Evolutionary conservation across 2,113 vertebrate species (phyloP), one percentile per base, ranked within the genome.

Genomic region (Hemiscyllium ocellatum): DNA sequence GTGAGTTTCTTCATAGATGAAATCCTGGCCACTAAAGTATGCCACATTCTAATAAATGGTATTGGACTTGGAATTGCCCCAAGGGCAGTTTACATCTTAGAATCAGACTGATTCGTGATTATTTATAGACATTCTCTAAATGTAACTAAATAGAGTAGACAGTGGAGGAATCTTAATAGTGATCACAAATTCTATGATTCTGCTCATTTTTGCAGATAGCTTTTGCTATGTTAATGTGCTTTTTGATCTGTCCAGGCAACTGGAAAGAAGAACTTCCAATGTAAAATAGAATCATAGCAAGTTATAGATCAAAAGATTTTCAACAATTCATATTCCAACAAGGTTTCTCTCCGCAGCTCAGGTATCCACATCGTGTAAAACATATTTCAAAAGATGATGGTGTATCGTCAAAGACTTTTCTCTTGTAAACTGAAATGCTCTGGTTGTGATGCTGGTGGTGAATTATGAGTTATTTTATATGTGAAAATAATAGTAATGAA

Each of bases 11-110:
- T 47, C 94, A 15, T 72, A 69, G 94, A 42, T 95, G 94, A 50
- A 72, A 95, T 70, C 24, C 94, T 72, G 33, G 42, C 50, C 94
- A 72, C 20, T 95, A 47, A 95, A 95, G 37, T 47, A 72, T 95
- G 68, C 66, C 68, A 72, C 68, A 95, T 95, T 95, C 68, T 95
- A 68, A 52, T 69, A 95, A 95, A 95, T 69, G 72, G 68, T 72
- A 95, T 95, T 95, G 50, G 42, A 42, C 19, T 52, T 52, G n/a
- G 8, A 95, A 24, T 95, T 26, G 42, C 24, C 68, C 69, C 17
- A 47, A 72, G 29, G 68, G 94, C 94, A 95, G 68, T 42, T 94
- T 95, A 70, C 94, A 52, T 72, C 69, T 72, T 47, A 17, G 68
- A 50, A 95, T 95, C 47, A 69, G 29, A 47, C 68, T 95, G 70